Evolutionary conservation across 2,113 vertebrate species (phyloP), one percentile per base, ranked within the genome.

Genomic region (Pyrgilauda ruficollis): DNA sequence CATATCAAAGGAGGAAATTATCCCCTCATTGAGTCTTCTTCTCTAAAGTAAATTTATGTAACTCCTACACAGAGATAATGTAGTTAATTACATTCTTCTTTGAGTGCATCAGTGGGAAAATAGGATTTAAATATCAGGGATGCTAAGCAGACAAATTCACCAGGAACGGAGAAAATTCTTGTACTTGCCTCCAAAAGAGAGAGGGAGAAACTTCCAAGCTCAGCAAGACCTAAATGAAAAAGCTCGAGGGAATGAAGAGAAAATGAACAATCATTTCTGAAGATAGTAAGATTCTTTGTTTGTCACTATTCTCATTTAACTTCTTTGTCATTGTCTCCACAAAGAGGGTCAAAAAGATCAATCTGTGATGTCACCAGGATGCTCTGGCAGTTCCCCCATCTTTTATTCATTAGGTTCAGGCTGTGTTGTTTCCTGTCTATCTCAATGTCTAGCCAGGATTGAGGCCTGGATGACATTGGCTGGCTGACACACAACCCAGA

Each of bases 1-100:
- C 68, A 84, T 90, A 96, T 91, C 90, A 96, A 91, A 94, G 78
- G 52, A 94, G 75, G 93, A 97, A 96, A 96, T 94, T 92, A 96
- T 91, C 82, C 93, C 35, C 72, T 95, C 91, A 95, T 92, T 96
- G 94, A 88, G 67, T 77, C 90, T 23, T 96, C 83, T 90, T 81
- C 88, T 94, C 63, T 61, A 24, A 63, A 84, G 64, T 52, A 97
- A 87, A 95, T 96, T 94, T 97, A 96, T 92, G 73, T 78, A 90
- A 93, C 92, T 93, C 72, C 76, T 68, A 77, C 61, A 52, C 56
- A 86, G 95, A 94, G 72, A 80, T 88, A 93, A 96, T 86, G 47
- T 55, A 88, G 82, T 93, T 94, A 96, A 96, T 94, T 91, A 83
- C 62, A 66, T 62, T 78, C 27, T n/a, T 93, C 53, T 76, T 79